These are phyloP conservation scores for Saimiri boliviensis DNA, from an alignment of 2,113 vertebrate species.

Conservation along the genomic window DNA sequence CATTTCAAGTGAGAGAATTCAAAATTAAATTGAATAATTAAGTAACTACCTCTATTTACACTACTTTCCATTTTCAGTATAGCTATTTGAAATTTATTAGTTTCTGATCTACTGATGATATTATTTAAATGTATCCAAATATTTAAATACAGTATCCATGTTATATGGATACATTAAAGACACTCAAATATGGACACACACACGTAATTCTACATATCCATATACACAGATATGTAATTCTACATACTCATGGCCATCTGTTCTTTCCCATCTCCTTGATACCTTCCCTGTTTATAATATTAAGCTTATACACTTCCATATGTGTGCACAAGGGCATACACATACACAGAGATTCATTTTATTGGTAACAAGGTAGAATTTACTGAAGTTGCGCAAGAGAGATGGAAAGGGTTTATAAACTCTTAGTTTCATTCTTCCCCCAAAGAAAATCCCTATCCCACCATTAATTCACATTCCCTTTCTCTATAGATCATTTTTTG, in stretches of 20 bases:
- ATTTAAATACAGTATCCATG: background rate
- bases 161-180: background rate
- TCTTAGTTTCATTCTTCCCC: background rate
- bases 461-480: background rate
- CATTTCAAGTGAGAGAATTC: conserved; percentile 19
- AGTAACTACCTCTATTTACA: background rate
- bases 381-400: background rate
- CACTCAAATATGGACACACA: background rate
- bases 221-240: background rate
- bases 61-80: conserved; percentile 7
- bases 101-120: background rate
- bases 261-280: background rate
- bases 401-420: background rate
- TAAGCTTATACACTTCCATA: background rate
- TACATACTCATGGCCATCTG: background rate
- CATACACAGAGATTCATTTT: background rate
- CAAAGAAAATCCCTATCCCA: background rate
- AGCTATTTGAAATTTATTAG: conserved; percentile 35
- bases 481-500: background rate
- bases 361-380: conserved; percentile 1
- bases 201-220: background rate
- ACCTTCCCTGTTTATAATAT: background rate
- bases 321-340: background rate
- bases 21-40: conserved; percentile 38
- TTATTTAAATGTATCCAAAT: conserved; percentile 25